Base-by-base conservation (phyloP, 2,888 invertebrate species). In the Andrena chrysosceles region DNA sequence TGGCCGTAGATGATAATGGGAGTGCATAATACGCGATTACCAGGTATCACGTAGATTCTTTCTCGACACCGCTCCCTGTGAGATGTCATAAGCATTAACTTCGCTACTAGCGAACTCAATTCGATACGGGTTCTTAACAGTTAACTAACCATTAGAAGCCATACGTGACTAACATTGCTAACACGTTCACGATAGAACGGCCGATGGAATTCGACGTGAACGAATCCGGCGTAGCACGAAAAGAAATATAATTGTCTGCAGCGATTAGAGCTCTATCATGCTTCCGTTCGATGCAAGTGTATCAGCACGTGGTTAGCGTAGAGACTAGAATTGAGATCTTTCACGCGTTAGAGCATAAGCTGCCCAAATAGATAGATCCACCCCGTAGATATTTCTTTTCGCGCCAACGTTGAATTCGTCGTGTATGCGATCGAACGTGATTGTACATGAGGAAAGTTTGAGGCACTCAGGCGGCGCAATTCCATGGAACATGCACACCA, bases 1-100 rank as follows among this genome's bases (percentile, higher is more conserved):
- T 69, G 77, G 49, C 60, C 75, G 63, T 68, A 78, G 92, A 91
- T 91, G 92, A 91, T 93, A 91, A 93, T 93, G 92, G 93, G 93
- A 92, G 91, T 89, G 92, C 85, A 90, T 91, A 89, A 92, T 89
- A 93, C 93, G 93, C 92, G 93, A 94, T 93, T 94, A 93, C 94
- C 94, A 94, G 94, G 93, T 91, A 94, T 93, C 94, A 93, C 93
- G 89, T 89, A 81, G 87, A 88, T 91, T 90, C 90, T 89, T 91
- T 93, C 93, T 93, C 91, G 93, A 91, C 92, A 93, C 92, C 93
- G 93, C 92, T 94, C 93, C 92, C 86, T 89, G 68, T 83, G 84
- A 81, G 77, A 42, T 70, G 49, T 87, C 60, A 82, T 64, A 56
- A 42, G 42, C 23, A 77, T 69, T 78, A 70, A 76, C 73, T 89